Conservation (phyloP, 2,797 vertebrate genomes). For the Otolemur crassicaudatus region DNA sequence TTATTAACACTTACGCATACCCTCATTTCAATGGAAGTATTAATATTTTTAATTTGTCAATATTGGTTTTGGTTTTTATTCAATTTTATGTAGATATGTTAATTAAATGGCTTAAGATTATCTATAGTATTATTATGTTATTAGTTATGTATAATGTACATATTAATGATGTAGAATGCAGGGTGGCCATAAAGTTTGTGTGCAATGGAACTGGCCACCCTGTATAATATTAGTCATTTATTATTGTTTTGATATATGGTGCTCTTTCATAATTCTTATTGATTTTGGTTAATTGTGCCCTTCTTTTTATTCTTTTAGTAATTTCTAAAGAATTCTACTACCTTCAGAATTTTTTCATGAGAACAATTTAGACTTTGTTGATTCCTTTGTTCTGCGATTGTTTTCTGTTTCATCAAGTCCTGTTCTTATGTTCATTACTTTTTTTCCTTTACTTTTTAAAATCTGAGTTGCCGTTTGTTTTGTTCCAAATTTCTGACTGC, state of each 20-base stretch:
- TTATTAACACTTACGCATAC: neutral
- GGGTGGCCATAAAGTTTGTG: too few species aligned
- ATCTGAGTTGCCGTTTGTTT: neutral
- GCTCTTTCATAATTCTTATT: neutral
- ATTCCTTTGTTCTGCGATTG: neutral
- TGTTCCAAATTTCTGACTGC: neutral
- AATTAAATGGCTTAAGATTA: neutral
- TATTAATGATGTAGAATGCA: neutral
- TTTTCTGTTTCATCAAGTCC: neutral
- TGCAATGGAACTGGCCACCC: too few species aligned
- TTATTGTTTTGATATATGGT: neutral
- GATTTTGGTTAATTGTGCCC: neutral
- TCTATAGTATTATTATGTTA: neutral
- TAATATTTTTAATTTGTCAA: neutral
- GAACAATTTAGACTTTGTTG: neutral
- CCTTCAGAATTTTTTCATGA: neutral
- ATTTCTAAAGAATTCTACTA: neutral
- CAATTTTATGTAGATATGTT: neutral
- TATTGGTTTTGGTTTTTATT: neutral
- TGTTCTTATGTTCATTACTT: conserved; percentile 8
- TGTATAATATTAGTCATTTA: neutral
- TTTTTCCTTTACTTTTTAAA: neutral
- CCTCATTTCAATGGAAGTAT: neutral
- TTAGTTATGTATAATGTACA: neutral
- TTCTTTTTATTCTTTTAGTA: neutral